phyloP scores from a whole-genome alignment of 1,140 invertebrate genomes.

The Megalonaias nervosa region DNA sequence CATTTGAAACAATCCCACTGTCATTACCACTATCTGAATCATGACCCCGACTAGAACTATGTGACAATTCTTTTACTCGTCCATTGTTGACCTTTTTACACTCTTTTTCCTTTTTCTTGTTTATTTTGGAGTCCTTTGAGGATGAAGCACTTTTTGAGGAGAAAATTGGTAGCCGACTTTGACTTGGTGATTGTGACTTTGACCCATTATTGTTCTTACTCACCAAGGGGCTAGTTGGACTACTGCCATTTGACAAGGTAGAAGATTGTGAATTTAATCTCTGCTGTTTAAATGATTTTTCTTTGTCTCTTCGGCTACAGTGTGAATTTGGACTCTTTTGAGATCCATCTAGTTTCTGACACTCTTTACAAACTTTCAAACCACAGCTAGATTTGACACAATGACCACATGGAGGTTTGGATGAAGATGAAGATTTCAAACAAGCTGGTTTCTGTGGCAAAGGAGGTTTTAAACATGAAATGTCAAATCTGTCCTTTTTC shows the following conservation, averaged over 20 bases:
- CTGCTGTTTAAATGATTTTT: constrained; percentile 22
- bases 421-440: too few relatives aligned
- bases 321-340: constrained; percentile 32
- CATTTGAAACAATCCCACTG: constrained; percentile 62
- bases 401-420: too few relatives aligned
- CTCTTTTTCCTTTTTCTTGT: constrained; percentile 56
- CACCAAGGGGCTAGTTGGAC: neutral
- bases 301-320: constrained; percentile 35
- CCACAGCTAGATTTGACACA: too few relatives aligned
- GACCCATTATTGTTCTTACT: constrained; percentile 14
- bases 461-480: constrained; percentile 36
- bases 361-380: constrained; percentile 38
- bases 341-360: constrained; percentile 37
- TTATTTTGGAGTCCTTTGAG: constrained; percentile 45
- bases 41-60: constrained; percentile 42
- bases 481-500: neutral
- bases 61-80: constrained; percentile 38
- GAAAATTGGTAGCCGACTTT: constrained; percentile 55
- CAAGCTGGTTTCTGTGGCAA: constrained; percentile 42
- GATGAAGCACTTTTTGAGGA: constrained; percentile 43
- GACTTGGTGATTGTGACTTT: constrained; percentile 43
- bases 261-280: constrained; percentile 23
- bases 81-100: constrained; percentile 46
- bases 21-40: constrained; percentile 67
- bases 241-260: constrained; percentile 6